Evolutionary conservation across 2,888 invertebrate genomes (phyloP).

Genomic region (Xiphydria camelus): DNA sequence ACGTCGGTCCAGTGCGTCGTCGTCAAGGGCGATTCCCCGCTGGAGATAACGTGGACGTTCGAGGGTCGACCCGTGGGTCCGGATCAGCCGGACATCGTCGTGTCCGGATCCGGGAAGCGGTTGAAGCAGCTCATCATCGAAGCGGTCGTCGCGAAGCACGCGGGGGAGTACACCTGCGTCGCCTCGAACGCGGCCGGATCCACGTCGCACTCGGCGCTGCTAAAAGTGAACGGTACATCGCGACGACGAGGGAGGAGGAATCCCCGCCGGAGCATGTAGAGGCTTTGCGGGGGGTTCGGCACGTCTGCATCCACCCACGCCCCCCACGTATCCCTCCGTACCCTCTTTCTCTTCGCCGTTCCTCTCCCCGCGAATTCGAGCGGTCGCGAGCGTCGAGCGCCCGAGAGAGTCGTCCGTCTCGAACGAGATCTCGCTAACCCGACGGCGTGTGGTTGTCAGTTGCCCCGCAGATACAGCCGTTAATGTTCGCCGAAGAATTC

Average conservation of each 20-base stretch:
- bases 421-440: too few relatives aligned
- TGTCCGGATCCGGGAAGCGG: constrained; percentile 46
- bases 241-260: too few relatives aligned
- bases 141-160: constrained; percentile 69
- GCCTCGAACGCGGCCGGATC: constrained; percentile 69
- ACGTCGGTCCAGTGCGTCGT: constrained; percentile 75
- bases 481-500: constrained; percentile 67
- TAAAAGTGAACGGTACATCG: constrained; percentile 77
- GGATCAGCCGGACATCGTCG: constrained; percentile 39
- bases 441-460: too few relatives aligned
- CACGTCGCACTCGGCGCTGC: constrained; percentile 67
- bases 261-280: too few relatives aligned
- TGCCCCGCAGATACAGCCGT: constrained; percentile 67
- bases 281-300: too few relatives aligned
- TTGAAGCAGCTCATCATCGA: constrained; percentile 66
- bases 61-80: constrained; percentile 53
- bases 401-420: too few relatives aligned
- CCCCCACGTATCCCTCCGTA: too few relatives aligned
- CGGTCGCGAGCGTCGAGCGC: too few relatives aligned
- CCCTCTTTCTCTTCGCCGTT: too few relatives aligned
- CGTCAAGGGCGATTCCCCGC: constrained; percentile 76
- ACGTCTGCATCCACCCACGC: too few relatives aligned
- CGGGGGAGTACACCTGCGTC: constrained; percentile 73
- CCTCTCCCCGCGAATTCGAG: too few relatives aligned
- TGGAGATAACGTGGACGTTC: constrained; percentile 74